phyloP scores from a whole-genome alignment of 1,140 invertebrate species.

The Cydia pomonella region DNA sequence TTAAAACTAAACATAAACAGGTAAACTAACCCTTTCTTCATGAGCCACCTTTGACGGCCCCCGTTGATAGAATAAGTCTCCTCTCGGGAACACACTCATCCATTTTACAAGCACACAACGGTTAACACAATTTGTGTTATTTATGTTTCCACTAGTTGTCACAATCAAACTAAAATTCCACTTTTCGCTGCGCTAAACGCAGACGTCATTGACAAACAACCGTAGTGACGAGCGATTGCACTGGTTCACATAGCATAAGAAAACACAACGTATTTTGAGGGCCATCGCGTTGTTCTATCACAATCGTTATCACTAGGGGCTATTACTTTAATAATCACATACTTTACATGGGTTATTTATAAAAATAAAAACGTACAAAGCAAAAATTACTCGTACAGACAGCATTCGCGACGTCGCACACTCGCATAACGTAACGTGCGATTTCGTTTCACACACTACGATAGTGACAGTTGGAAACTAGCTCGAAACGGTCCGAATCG shows the following conservation, averaged over 20 bases:
- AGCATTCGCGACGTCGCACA: constrained; percentile 78
- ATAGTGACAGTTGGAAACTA: constrained; percentile 59
- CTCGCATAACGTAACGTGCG: constrained; percentile 69
- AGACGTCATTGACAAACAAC: constrained; percentile 80
- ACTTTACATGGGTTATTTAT: constrained; percentile 70
- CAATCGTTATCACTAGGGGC: constrained; percentile 74
- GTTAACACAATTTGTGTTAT: constrained; percentile 69
- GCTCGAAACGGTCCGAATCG: constrained; percentile 35
- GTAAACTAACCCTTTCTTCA: constrained; percentile 79
- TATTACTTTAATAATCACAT: constrained; percentile 71
- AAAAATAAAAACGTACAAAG: constrained; percentile 80
- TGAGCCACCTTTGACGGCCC: constrained; percentile 75
- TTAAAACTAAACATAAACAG: constrained; percentile 73
- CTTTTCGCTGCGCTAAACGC: constrained; percentile 79
- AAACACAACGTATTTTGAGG: constrained; percentile 72
- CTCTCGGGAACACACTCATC: constrained; percentile 72
- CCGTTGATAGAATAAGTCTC: constrained; percentile 71
- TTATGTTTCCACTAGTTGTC: constrained; percentile 76
- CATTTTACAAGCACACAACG: constrained; percentile 76
- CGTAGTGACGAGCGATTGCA: constrained; percentile 75
- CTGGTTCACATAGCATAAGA: constrained; percentile 71
- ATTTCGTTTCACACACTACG: constrained; percentile 68
- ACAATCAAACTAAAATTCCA: constrained; percentile 78
- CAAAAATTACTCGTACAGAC: constrained; percentile 72
- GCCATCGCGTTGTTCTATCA: constrained; percentile 71